Evolutionary conservation across 2,797 vertebrate genomes (phyloP).

Genomic region (Linurgus olivaceus): DNA sequence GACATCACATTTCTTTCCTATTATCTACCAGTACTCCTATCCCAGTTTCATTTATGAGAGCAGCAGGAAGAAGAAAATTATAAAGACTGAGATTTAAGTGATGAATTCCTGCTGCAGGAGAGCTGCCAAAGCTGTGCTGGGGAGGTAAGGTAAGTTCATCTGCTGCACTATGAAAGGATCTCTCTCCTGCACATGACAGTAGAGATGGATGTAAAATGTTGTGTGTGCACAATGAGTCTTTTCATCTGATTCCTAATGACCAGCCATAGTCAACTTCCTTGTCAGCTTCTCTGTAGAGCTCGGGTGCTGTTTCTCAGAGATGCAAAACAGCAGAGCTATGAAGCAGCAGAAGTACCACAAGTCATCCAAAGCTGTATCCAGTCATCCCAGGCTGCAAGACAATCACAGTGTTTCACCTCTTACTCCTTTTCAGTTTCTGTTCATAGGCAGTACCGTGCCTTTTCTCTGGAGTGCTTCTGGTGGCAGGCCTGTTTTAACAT

Average conservation of each 20-base stretch:
- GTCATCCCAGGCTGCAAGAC: neutral
- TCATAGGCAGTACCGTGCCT: rapidly evolving
- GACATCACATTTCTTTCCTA: slow-evolving; percentile 21
- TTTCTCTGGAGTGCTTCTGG: neutral
- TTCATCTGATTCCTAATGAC: neutral
- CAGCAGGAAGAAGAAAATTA: neutral
- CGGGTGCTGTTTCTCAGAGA: neutral
- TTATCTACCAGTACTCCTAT: slow-evolving; percentile 14
- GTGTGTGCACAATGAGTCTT: neutral
- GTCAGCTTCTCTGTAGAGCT: neutral
- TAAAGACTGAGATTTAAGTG: neutral
- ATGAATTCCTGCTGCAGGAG: neutral
- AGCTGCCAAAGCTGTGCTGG: neutral
- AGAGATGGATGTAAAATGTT: neutral
- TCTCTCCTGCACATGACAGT: neutral
- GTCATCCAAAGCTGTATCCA: neutral
- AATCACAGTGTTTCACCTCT: neutral
- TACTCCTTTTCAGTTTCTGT: neutral
- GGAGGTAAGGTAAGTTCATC: neutral
- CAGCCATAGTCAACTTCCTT: neutral
- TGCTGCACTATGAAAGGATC: neutral
- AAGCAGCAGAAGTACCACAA: neutral
- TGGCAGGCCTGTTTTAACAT: neutral
- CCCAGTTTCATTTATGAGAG: neutral
- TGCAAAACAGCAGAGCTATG: neutral